Conservation (phyloP, 2,888 invertebrate genomes). For the Mythimna ferrago region DNA sequence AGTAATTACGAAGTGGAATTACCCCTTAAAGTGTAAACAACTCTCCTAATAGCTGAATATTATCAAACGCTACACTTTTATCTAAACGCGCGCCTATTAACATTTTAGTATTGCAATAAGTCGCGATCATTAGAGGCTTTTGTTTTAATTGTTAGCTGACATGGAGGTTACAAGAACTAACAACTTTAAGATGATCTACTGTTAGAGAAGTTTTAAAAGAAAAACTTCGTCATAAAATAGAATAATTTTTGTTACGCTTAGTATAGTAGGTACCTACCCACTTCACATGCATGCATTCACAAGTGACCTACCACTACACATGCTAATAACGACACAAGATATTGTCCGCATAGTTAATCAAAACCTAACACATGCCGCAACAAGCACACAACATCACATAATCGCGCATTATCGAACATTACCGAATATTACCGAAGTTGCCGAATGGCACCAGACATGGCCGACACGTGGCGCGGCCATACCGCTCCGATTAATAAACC, state of each 20-base stretch:
- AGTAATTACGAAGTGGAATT: constrained; percentile 54
- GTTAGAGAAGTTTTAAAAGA: not conserved
- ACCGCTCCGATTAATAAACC: constrained; percentile 61
- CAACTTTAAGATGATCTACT: not conserved
- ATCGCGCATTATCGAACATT: constrained; percentile 41
- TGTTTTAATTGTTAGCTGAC: constrained; percentile 17
- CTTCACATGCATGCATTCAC: not conserved
- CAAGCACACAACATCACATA: constrained; percentile 31
- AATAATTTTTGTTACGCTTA: not conserved
- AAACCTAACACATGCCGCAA: constrained; percentile 9
- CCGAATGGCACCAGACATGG: constrained; percentile 20
- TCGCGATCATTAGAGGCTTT: constrained; percentile 24
- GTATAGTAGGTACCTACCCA: too few relatives aligned
- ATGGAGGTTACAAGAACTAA: not conserved
- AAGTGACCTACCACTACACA: too few relatives aligned
- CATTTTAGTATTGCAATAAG: constrained; percentile 45
- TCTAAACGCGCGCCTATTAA: constrained; percentile 41
- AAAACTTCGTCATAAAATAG: not conserved
- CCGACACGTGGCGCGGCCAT: constrained; percentile 37
- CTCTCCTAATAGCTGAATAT: constrained; percentile 49
- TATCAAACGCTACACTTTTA: constrained; percentile 40
- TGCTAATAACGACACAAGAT: constrained; percentile 11
- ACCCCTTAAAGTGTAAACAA: constrained; percentile 52
- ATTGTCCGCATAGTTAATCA: constrained; percentile 26
- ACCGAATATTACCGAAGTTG: not conserved